Percentiles rank a stretch among this genome's conserved stretches.
Evolutionary conservation across 2,888 invertebrate genomes (phyloP).

Genomic region (Drosophila testacea): DNA sequence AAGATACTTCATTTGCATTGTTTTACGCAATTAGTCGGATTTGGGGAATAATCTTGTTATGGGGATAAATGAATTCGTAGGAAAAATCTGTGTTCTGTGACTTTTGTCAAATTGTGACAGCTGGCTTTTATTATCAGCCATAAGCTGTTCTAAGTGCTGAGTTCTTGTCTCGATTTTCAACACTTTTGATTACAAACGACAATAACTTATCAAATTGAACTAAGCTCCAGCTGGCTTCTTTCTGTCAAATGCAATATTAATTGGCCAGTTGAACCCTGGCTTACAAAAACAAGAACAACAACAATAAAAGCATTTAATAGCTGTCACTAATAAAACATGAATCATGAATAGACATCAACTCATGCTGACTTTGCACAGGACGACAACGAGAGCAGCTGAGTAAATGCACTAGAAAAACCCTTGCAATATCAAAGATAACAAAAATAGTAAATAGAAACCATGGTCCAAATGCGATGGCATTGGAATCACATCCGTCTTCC

Average conservation of each 20-base stretch:
- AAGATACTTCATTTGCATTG: conserved; percentile 3
- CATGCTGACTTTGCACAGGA: conserved; percentile 7
- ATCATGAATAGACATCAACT: conserved; percentile 31
- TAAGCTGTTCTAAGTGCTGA: conserved; percentile 1
- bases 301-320: conserved; percentile 20
- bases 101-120: conserved; percentile 16
- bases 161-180: conserved; percentile 3
- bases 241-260: conserved; percentile 36
- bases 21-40: neutral
- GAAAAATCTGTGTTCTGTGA: neutral
- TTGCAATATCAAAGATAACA: conserved; percentile 20
- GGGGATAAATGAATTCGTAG: neutral
- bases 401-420: conserved; percentile 28
- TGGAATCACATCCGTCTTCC: conserved; percentile 10
- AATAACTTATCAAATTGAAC: conserved; percentile 26
- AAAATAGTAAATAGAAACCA: conserved; percentile 13
- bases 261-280: conserved; percentile 20
- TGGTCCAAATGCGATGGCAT: conserved; percentile 9
- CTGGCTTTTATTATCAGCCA: conserved; percentile 6
- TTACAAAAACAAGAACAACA: neutral
- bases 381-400: conserved; percentile 24
- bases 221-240: conserved; percentile 6
- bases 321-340: conserved; percentile 45
- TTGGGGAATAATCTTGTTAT: neutral
- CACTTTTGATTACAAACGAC: conserved; percentile 17